Base-by-base conservation (phyloP, 2,797 vertebrate species). In the Astyanax mexicanus region DNA sequence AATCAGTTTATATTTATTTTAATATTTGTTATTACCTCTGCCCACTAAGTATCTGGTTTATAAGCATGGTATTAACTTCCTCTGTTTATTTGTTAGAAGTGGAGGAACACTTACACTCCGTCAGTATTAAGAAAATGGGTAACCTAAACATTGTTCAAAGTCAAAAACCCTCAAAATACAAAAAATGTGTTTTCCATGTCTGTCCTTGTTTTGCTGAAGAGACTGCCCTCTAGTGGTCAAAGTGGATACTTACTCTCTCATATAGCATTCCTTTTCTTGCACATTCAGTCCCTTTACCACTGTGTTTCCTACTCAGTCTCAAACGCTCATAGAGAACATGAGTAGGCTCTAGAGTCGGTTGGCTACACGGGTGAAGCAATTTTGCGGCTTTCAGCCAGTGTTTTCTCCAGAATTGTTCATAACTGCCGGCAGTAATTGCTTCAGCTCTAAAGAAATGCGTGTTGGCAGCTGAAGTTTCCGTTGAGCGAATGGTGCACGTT, bases 221-320 rank as follows among this genome's bases (percentile, higher is more conserved):
- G 17, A 19, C 37, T 66, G 76, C 90, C 92, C 88, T 88, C 92
- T 87, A 80, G 82, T 90, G 91, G 78, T 69, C 21, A 51, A 51
- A 69, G 32, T 40, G 3, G 21, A 13, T 25, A 40, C 0, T 49
- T 65, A 4, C 40, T 25, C 6, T 38, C 21, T 23, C 17, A 13
- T 44, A 27, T 12, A 6, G 27, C 74, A 27, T 38, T 21, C 77
- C 32, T 69, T 79, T 70, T 72, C 11, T 25, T 29, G 11, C 32
- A 49, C 49, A 11, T 8, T 38, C 74, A 86, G 66, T 49, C 1
- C 19, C 15, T 6, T n/a, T 7, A 6, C 17, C 12, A 15, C 45
- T 84, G 77, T 81, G 81, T 72, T 32, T 32, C 2, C 52, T 9
- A 58, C 71, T 64, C 67, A 81, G 29, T 47, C 19, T 54, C 10